Evolutionary conservation across 2,113 vertebrate species (phyloP).

Genomic region (Brachirus orientalis): DNA sequence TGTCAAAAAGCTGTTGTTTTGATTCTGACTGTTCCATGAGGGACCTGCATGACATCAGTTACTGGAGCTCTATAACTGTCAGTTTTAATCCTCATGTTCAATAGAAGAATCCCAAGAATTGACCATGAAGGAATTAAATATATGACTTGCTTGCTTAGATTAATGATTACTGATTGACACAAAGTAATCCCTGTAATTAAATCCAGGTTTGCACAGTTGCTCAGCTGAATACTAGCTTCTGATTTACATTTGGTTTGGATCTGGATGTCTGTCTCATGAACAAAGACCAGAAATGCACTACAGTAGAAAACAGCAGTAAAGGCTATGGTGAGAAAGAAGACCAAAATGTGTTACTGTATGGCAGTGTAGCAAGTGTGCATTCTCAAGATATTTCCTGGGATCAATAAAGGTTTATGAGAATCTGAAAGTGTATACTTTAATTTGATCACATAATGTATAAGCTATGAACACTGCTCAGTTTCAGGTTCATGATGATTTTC

Average conservation of each 20-base stretch:
- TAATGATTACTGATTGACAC: too few species aligned
- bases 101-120: too few species aligned
- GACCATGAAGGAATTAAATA: too few species aligned
- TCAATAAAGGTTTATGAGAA: constrained; percentile 35
- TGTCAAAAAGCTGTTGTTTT: too few species aligned
- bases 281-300: background rate
- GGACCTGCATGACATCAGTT: too few species aligned
- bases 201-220: too few species aligned
- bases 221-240: constrained; percentile 20
- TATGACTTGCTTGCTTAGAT: too few species aligned
- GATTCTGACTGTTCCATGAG: too few species aligned
- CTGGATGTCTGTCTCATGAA: background rate
- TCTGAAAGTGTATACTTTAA: constrained; percentile 22
- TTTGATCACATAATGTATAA: constrained; percentile 23
- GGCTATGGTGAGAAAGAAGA: background rate
- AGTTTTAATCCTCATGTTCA: too few species aligned
- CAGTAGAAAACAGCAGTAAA: constrained; percentile 9
- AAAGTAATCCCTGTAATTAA: too few species aligned
- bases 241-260: constrained; percentile 4
- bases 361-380: background rate
- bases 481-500: constrained; percentile 24
- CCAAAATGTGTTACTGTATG: background rate
- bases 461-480: background rate
- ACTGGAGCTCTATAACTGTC: too few species aligned
- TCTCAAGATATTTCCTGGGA: constrained; percentile 2